Conservation (phyloP, 2,888 invertebrate genomes). For the Chrysomela aeneicollis region DNA sequence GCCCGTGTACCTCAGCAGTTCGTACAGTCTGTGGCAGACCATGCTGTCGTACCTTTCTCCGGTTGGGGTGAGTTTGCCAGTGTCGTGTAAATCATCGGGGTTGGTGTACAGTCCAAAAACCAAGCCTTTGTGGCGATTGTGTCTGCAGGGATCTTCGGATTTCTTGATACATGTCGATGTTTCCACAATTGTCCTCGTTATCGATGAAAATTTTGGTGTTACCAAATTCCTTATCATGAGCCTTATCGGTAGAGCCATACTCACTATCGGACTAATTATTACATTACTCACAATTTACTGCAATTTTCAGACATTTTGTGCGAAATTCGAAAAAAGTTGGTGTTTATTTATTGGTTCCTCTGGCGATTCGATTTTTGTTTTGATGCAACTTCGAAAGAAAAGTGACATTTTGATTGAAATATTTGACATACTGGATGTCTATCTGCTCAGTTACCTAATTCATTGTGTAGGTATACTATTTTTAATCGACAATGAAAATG, state of each 20-base stretch:
- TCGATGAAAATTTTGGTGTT: conserved; percentile 20
- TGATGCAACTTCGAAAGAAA: background rate
- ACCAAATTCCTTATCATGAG: conserved; percentile 18
- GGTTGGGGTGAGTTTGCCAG: conserved; percentile 69
- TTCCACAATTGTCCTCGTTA: conserved; percentile 19
- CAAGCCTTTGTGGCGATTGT: conserved; percentile 61
- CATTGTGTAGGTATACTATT: too few relatives aligned
- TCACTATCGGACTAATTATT: conserved; percentile 23
- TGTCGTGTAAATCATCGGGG: conserved; percentile 63
- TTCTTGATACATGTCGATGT: conserved; percentile 27
- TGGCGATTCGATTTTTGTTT: conserved; percentile 39
- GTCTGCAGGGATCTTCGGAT: conserved; percentile 50
- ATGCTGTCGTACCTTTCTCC: conserved; percentile 68
- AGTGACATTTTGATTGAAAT: background rate
- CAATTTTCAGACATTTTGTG: conserved; percentile 35
- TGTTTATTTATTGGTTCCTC: conserved; percentile 42
- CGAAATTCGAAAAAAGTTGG: conserved; percentile 36
- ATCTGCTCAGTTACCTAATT: too few relatives aligned
- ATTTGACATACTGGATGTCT: too few relatives aligned
- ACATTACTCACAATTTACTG: conserved; percentile 37
- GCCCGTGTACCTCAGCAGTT: conserved; percentile 59
- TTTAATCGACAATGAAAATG: too few relatives aligned
- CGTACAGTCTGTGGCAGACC: conserved; percentile 66
- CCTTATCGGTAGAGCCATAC: conserved; percentile 32
- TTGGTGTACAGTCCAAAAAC: conserved; percentile 72